Percentiles rank a stretch among this genome's conserved stretches.
Evolutionary conservation across 1,140 invertebrate genomes (phyloP).

Genomic region (Drosophila pallidifrons): DNA sequence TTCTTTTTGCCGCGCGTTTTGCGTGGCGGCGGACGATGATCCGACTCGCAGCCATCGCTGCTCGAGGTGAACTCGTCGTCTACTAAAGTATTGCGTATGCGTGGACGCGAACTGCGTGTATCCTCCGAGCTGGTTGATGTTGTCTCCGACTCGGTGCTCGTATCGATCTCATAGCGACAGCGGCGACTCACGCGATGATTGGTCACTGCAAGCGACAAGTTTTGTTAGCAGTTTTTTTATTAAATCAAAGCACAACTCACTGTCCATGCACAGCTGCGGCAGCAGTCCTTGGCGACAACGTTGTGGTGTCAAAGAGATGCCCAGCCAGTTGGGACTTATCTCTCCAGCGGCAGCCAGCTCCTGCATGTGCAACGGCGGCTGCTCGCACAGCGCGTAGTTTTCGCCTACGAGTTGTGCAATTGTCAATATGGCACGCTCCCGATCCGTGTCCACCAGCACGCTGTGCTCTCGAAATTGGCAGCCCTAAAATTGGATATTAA

Average conservation of each 20-base stretch:
- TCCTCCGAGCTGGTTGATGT: constrained; percentile 74
- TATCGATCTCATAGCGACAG: constrained; percentile 65
- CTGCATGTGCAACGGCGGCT: constrained; percentile 64
- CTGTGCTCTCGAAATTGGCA: constrained; percentile 84
- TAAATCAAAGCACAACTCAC: constrained; percentile 40
- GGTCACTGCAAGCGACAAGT: constrained; percentile 44
- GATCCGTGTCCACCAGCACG: constrained; percentile 79
- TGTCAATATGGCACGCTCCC: constrained; percentile 78
- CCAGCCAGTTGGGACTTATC: constrained; percentile 71
- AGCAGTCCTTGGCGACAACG: constrained; percentile 77
- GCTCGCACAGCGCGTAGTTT: constrained; percentile 70
- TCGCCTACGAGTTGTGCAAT: constrained; percentile 79
- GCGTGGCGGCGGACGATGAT: constrained; percentile 58
- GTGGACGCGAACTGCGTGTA: constrained; percentile 32
- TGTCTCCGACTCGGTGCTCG: constrained; percentile 77
- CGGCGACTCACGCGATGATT: constrained; percentile 66
- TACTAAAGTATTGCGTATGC: constrained; percentile 43
- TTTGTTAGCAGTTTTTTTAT: neutral
- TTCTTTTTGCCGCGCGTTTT: constrained; percentile 64
- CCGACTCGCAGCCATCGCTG: constrained; percentile 83
- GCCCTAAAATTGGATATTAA: constrained; percentile 49
- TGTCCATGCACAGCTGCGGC: constrained; percentile 76
- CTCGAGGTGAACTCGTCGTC: constrained; percentile 68
- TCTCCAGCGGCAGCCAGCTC: constrained; percentile 60
- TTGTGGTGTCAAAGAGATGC: constrained; percentile 75